Conservation (phyloP, 2,888 invertebrate genomes). For the Tetranychus truncatus region DNA sequence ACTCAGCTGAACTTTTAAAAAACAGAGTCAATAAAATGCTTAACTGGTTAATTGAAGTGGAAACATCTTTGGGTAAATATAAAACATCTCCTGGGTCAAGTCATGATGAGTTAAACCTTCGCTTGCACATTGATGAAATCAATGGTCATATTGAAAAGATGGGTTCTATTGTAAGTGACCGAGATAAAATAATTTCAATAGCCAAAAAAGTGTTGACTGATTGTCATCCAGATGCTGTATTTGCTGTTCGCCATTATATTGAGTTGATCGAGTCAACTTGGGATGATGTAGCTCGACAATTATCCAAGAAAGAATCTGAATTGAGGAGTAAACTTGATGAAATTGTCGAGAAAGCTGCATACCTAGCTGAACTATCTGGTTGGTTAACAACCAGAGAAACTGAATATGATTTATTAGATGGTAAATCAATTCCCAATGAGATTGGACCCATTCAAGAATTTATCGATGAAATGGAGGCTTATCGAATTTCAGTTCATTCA, state of each 20-base stretch:
- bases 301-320: not conserved
- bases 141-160: not conserved
- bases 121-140: constrained; percentile 41
- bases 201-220: not conserved
- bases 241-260: not conserved
- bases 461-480: not conserved
- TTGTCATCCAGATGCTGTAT: constrained; percentile 1
- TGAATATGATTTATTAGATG: not conserved
- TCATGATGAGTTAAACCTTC: constrained; percentile 36
- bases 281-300: not conserved
- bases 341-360: not conserved
- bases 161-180: constrained; percentile 32
- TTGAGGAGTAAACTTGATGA: not conserved
- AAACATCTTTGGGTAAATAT: not conserved
- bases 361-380: not conserved
- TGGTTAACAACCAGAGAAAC: not conserved
- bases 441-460: not conserved
- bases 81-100: constrained; percentile 46
- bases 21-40: not conserved
- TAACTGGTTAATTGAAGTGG: not conserved
- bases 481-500: not conserved
- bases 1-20: not conserved
- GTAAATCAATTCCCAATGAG: constrained; percentile 4
- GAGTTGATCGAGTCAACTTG: not conserved
- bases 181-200: not conserved